phyloP scores from a whole-genome alignment of 2,888 invertebrate genomes.

The Dromius quadrimaculatus region DNA sequence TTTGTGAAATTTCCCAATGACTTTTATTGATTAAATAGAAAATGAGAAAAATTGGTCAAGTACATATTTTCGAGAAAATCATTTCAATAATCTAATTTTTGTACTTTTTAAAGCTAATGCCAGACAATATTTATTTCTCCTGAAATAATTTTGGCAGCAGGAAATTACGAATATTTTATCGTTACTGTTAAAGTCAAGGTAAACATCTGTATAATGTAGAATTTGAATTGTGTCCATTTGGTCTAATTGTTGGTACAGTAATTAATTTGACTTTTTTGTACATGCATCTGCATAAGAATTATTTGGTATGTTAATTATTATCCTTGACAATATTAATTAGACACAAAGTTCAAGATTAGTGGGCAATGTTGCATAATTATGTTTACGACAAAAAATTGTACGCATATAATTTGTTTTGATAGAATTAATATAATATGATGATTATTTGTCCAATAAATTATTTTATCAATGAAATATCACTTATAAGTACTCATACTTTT shows the following conservation, averaged over 20 bases:
- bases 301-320: neutral
- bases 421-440: no score
- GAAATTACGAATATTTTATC: neutral
- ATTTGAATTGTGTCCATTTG: neutral
- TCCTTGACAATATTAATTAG: neutral
- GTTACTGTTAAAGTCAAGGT: no score
- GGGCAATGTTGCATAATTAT: slow-evolving; percentile 2
- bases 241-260: neutral
- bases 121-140: neutral
- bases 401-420: neutral
- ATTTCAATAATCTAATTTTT: no score
- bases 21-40: neutral
- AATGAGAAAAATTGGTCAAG: neutral
- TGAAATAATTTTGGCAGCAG: neutral
- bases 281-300: neutral
- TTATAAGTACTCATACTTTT: no score
- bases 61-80: slow-evolving; percentile 3
- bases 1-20: no score
- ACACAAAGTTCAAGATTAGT: neutral
- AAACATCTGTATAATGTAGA: neutral
- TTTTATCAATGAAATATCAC: no score
- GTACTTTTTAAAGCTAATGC: neutral
- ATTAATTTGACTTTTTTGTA: neutral
- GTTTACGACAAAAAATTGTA: neutral
- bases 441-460: no score